These are phyloP conservation scores for Epicampocera succincta DNA, from an alignment of 2,888 invertebrate species.

Conservation along the genomic window DNA sequence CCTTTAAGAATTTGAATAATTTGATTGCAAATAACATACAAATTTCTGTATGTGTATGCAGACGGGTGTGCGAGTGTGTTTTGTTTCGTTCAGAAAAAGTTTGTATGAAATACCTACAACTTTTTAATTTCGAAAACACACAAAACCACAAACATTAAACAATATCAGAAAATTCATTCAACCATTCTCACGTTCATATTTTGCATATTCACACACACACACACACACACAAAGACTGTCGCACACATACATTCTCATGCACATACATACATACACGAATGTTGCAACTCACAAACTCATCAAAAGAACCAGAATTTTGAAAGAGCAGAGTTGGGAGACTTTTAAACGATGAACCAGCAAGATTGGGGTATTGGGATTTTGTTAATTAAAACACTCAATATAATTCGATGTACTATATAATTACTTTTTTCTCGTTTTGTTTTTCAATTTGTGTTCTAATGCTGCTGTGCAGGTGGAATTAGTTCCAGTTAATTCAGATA, in stretches of 20 bases:
- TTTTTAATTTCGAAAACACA: conserved; percentile 31
- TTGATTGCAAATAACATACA: neutral
- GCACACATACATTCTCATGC: neutral
- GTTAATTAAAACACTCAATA: conserved; percentile 45
- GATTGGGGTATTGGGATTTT: neutral
- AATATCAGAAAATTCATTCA: conserved; percentile 15
- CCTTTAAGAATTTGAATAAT: conserved; percentile 4
- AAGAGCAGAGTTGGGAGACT: neutral
- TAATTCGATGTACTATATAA: conserved; percentile 5
- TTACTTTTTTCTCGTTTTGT: neutral
- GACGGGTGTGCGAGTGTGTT: neutral
- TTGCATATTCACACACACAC: neutral
- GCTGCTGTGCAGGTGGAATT: neutral
- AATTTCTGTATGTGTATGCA: neutral
- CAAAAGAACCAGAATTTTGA: neutral
- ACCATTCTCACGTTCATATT: neutral
- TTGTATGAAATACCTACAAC: conserved; percentile 21
- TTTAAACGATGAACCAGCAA: neutral
- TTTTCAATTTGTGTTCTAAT: neutral
- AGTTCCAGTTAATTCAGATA: too few species aligned
- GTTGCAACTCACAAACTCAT: neutral
- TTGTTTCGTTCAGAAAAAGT: neutral
- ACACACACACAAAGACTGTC: neutral
- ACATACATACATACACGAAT: neutral
- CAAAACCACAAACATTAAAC: conserved; percentile 41